Conservation (phyloP, 2,888 invertebrate species). For the Nephrotoma appendiculata region DNA sequence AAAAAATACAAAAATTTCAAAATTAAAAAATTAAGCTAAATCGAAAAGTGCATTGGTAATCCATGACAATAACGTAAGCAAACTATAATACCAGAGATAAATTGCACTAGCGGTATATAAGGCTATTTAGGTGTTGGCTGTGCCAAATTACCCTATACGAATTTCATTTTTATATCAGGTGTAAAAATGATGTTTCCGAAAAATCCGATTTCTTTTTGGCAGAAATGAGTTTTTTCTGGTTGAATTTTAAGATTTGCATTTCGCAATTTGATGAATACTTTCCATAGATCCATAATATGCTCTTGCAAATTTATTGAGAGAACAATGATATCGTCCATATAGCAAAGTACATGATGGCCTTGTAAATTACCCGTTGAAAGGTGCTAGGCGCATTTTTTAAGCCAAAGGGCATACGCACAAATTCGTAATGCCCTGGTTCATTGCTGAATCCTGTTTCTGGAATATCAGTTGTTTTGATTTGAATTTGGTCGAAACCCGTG, state of each 20-base stretch:
- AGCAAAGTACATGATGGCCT: neutral
- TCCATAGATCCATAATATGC: neutral
- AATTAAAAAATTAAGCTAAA: no score
- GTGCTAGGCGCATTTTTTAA: neutral
- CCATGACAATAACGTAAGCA: no score
- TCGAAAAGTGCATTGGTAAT: no score
- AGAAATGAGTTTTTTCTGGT: neutral
- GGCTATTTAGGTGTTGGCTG: no score
- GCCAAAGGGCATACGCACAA: neutral
- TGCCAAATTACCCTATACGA: no score
- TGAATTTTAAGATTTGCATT: neutral
- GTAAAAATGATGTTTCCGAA: neutral
- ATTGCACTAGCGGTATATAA: no score
- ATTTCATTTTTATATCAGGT: no score
- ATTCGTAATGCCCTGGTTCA: neutral
- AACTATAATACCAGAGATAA: no score
- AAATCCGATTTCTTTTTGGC: neutral
- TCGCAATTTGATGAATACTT: neutral
- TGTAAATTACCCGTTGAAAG: neutral
- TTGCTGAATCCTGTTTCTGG: neutral
- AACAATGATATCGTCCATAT: neutral
- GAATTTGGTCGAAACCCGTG: neutral
- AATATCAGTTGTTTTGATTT: neutral
- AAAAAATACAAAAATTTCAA: no score
- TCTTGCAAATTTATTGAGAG: neutral